Conservation (phyloP, 23 tunicate species). For the Trididemnum nubilum region DNA sequence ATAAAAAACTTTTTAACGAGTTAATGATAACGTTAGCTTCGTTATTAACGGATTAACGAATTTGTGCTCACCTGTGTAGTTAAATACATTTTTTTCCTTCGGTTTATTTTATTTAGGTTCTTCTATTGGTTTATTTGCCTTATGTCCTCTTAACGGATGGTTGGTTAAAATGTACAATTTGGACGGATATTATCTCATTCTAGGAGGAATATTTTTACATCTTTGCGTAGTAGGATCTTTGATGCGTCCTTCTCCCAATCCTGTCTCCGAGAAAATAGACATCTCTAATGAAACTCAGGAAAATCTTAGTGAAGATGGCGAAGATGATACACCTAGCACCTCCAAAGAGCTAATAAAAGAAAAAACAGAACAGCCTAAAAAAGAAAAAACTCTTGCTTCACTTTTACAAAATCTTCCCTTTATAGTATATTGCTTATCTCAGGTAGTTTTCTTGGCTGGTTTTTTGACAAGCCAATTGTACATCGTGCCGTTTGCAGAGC, state of each 20-base stretch:
- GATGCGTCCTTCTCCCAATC: constrained; percentile 72
- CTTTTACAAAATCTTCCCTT: constrained; percentile 46
- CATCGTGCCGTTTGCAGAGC: constrained; percentile 79
- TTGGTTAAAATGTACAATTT: constrained; percentile 41
- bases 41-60: too few relatives aligned
- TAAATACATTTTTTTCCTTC: too few relatives aligned
- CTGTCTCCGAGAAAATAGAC: too few relatives aligned
- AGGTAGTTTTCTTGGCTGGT: constrained; percentile 75
- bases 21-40: too few relatives aligned
- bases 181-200: constrained; percentile 59
- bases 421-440: constrained; percentile 70
- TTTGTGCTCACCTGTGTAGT: too few relatives aligned
- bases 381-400: neutral
- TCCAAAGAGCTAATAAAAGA: neutral
- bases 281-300: neutral
- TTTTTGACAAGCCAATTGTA: constrained; percentile 67
- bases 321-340: neutral
- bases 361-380: neutral
- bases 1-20: too few relatives aligned
- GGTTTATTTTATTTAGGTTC: too few relatives aligned
- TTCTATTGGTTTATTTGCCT: constrained; percentile 66
- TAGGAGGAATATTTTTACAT: constrained; percentile 66
- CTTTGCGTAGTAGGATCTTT: constrained; percentile 66
- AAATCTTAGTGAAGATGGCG: neutral
- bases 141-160: constrained; percentile 71